Evolutionary conservation across 2,113 vertebrate genomes (phyloP), one percentile per base, ranked within the genome.

Genomic region (Dromiciops gliroides): DNA sequence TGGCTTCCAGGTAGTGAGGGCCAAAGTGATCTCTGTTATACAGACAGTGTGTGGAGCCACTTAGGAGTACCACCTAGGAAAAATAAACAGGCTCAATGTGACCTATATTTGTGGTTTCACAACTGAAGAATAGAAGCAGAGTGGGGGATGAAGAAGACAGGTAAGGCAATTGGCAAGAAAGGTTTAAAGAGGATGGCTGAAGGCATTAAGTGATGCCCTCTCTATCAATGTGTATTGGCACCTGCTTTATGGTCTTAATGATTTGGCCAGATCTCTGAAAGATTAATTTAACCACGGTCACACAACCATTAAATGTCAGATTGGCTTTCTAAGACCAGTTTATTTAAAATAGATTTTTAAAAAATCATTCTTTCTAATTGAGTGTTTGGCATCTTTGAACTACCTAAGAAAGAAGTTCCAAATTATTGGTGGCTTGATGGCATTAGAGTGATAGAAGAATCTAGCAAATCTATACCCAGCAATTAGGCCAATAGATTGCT

Each of bases 401-500:
- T 5, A 83, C 19, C 7, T 44, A 83, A 83, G 67, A 83, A 44
- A 83, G 44, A 83, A 22, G 19, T n/a, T 75, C 60, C 12, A n/a
- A 75, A 67, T 67, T 37, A 19, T 67, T n/a, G 12, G 31, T 44
- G 16, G 1, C 0, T 16, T 83, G 60, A n/a, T 44, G 22, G 16
- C 37, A 83, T 83, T 83, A 83, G 67, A 44, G 0, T 83, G 67
- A 83, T n/a, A 26, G 7, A 44, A 44, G 37, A 83, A 44, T 44
- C n/a, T 83, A 83, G 5, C 19, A 83, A 83, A 83, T 56, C 93
- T 67, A 53, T 7, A 53, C 47, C 26, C 2, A 7, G 49, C 93
- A 94, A 48, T 92, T 53, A 47, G 94, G 93, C 83, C 90, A 56
- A 31, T 28, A 7, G 91, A 51, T 89, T 96, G 50, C 50, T 92